phyloP scores from a whole-genome alignment of 2,888 invertebrate species.

The Allygus modestus region DNA sequence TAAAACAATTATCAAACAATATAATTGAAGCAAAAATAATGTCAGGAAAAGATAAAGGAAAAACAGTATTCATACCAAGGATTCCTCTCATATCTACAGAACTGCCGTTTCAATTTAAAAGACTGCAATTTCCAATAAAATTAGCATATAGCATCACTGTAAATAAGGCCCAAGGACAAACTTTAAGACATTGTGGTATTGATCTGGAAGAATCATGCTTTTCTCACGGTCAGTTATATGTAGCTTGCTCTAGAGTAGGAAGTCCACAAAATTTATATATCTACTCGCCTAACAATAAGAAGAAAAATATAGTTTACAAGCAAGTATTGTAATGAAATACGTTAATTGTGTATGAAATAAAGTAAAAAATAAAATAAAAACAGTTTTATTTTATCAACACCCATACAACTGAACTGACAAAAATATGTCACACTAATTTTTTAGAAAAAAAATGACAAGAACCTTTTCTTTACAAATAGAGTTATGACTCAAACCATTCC shows the following conservation, averaged over 20 bases:
- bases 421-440: no score
- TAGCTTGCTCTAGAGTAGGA: background rate
- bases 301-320: conserved; percentile 30
- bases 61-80: conserved; percentile 36
- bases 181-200: conserved; percentile 11
- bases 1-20: conserved; percentile 52
- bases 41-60: conserved; percentile 67
- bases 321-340: conserved; percentile 28
- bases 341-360: no score
- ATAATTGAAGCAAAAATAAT: conserved; percentile 63
- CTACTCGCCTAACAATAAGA: conserved; percentile 3
- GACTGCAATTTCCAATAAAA: conserved; percentile 28
- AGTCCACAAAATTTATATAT: conserved; percentile 34
- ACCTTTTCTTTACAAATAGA: no score
- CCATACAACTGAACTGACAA: no score
- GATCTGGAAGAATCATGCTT: conserved; percentile 58
- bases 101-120: conserved; percentile 42
- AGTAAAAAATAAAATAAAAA: no score
- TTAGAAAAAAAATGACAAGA: no score
- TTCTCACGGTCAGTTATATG: conserved; percentile 53
- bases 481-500: no score
- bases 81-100: conserved; percentile 66
- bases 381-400: no score
- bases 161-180: conserved; percentile 28
- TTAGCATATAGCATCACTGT: conserved; percentile 21